Evolutionary conservation across 2,113 vertebrate genomes (phyloP).

Genomic region (Callospermophilus lateralis): DNA sequence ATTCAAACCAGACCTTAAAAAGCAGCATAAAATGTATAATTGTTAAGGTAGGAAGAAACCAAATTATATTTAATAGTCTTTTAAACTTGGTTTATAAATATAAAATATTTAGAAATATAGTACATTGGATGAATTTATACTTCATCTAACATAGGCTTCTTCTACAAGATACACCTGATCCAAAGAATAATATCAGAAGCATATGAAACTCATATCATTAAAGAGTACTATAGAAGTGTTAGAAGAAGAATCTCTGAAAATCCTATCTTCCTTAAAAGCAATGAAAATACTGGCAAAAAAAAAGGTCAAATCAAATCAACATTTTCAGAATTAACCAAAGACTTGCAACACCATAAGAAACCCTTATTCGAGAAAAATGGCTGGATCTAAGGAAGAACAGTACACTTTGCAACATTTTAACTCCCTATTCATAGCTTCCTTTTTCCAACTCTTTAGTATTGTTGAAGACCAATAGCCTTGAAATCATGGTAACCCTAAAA

Average conservation of each 20-base stretch:
- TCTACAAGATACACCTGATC: neutral
- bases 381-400: neutral
- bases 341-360: neutral
- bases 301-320: neutral
- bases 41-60: neutral
- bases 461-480: neutral
- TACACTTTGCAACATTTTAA: neutral
- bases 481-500: neutral
- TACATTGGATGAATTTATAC: neutral
- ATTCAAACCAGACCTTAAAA: neutral
- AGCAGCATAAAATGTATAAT: neutral
- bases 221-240: neutral
- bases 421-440: neutral
- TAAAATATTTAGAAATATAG: neutral
- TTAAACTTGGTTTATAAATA: too few species aligned
- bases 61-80: neutral
- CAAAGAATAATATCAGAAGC: neutral
- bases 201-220: neutral
- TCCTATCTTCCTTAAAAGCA: neutral
- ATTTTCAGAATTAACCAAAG: neutral
- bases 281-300: neutral
- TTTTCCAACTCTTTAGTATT: neutral
- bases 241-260: neutral
- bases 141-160: neutral
- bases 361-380: neutral